These are phyloP conservation scores for Catalaphyllia jardinei DNA, from an alignment of 64 coral and sea anemone genomes.

Conservation along the genomic window DNA sequence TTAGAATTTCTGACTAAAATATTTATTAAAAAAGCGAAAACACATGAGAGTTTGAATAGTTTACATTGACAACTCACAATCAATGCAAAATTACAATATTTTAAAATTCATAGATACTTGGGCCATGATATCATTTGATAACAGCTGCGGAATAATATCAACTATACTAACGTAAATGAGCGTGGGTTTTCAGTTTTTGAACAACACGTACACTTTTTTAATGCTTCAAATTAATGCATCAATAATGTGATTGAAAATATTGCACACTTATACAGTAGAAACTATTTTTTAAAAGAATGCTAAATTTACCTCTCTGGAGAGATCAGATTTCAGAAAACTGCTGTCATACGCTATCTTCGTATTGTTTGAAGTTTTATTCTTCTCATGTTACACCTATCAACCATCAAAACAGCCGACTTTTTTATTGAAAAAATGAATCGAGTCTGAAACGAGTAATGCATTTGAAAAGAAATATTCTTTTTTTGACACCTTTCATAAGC, in stretches of 20 bases:
- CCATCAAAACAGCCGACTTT: too few relatives aligned
- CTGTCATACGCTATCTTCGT: not conserved
- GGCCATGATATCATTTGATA: conserved; percentile 25
- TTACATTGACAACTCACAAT: not conserved
- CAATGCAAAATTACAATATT: not conserved
- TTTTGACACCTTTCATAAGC: too few relatives aligned
- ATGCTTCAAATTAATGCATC: too few relatives aligned
- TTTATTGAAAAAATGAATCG: too few relatives aligned
- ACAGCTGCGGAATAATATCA: not conserved
- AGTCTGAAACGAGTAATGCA: too few relatives aligned
- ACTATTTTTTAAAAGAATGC: not conserved
- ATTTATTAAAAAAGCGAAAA: conserved; percentile 1
- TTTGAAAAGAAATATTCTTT: too few relatives aligned
- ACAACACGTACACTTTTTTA: not conserved
- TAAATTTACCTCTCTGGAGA: not conserved
- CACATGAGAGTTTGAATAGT: not conserved
- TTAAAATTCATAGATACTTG: conserved; percentile 18
- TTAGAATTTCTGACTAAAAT: conserved; percentile 18
- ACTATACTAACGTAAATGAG: conserved; percentile 1
- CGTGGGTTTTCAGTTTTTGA: not conserved
- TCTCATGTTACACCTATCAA: too few relatives aligned
- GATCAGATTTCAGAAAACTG: not conserved
- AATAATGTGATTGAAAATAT: too few relatives aligned
- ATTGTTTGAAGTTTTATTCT: too few relatives aligned
- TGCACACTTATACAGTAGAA: too few relatives aligned